Conservation (phyloP, 2,113 vertebrate species). For the Oryzias melastigma region DNA sequence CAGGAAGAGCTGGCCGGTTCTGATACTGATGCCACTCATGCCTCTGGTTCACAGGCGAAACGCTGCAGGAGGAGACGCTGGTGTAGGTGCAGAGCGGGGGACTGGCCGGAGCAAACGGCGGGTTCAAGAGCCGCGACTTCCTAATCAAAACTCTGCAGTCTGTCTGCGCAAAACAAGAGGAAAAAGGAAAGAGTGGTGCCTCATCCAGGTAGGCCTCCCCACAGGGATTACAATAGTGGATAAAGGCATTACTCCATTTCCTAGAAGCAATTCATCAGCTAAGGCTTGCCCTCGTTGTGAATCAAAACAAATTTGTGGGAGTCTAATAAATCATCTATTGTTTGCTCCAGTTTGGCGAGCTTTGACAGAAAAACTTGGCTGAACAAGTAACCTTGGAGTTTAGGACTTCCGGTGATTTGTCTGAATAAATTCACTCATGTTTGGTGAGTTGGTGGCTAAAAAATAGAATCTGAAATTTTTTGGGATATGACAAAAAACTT, state of each 20-base stretch:
- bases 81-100: slow-evolving; percentile 32
- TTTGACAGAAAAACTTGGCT: slow-evolving; percentile 8
- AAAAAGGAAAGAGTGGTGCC: slow-evolving; percentile 57
- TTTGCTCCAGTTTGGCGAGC: slow-evolving; percentile 18
- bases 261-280: slow-evolving; percentile 23
- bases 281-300: slow-evolving; percentile 23
- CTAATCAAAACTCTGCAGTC: slow-evolving; percentile 66
- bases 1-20: slow-evolving; percentile 77
- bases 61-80: slow-evolving; percentile 40
- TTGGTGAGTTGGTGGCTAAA: no score
- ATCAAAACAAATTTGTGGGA: slow-evolving; percentile 30
- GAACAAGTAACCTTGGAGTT: background rate
- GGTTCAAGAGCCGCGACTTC: slow-evolving; percentile 69
- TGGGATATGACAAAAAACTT: no score
- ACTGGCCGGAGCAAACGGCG: slow-evolving; percentile 38
- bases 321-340: slow-evolving; percentile 29
- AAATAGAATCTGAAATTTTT: no score
- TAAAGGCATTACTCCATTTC: slow-evolving; percentile 34
- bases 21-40: slow-evolving; percentile 74
- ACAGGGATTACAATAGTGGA: slow-evolving; percentile 29
- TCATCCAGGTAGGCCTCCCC: slow-evolving; percentile 46
- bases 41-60: slow-evolving; percentile 49
- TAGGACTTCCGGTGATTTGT: no score
- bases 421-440: no score
- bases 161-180: slow-evolving; percentile 63